Evolutionary conservation across 2,888 invertebrate genomes (phyloP), one percentile per base, ranked within the genome.

Genomic region (Megastigmus dorsalis): DNA sequence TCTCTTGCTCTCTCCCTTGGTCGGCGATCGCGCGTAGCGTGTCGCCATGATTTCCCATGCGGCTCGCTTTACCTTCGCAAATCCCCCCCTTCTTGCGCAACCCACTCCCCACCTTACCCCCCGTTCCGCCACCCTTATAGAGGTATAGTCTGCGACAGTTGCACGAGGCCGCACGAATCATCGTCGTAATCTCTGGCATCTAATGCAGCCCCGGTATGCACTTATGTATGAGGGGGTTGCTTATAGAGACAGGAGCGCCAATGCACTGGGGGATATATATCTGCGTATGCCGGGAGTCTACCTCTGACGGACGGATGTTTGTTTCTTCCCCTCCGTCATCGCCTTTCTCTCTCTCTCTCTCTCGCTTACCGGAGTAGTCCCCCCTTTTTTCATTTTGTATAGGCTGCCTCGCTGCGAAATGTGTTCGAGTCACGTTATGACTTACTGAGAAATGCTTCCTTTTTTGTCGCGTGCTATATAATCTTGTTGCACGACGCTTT

Each of bases 21-120:
- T 10, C 33, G 33, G 20, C 5, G 13, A 55, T 71, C 28, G 38
- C 43, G 50, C 57, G 23, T 33, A 30, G 50, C 59, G 28, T 52
- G 50, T 50, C 20, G 33, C 52, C 10, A 55, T 73, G 67, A 74
- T 74, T 68, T 74, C 62, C 67, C 68, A 48, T 10, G 63, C 33
- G 57, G 41, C 50, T 48, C 18, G 41, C 18, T 33, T n/a, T 52
- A 43, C 41, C 15, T 23, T 41, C n/a, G n/a, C n/a, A n/a, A n/a
- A n/a, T n/a, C n/a, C n/a, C n/a, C n/a, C n/a, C n/a, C n/a, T n/a
- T n/a, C n/a, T n/a, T n/a, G n/a, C n/a, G n/a, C n/a, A n/a, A n/a
- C n/a, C n/a, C n/a, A n/a, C n/a, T n/a, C n/a, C n/a, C n/a, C n/a
- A n/a, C n/a, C n/a, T n/a, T n/a, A n/a, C n/a, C n/a, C n/a, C n/a